Evolutionary conservation across 2,797 vertebrate genomes (phyloP).

Genomic region (Sitta carolinensis): DNA sequence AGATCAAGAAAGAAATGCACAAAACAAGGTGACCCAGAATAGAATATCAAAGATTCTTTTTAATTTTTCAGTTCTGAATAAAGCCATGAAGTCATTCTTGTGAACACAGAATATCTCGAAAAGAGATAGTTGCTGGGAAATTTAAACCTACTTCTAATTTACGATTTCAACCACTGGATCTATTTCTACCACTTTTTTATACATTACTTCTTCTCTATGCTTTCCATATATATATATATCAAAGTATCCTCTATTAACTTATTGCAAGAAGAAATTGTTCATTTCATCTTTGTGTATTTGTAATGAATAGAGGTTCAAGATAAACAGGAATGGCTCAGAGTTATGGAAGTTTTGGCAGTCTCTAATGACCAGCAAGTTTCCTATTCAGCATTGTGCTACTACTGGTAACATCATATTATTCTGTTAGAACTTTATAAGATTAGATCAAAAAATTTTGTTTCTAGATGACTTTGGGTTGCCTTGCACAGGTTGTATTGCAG

Average conservation of each 20-base stretch:
- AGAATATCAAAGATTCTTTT: constrained; percentile 17
- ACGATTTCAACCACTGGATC: not conserved
- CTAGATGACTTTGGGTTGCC: not conserved
- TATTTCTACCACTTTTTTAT: not conserved
- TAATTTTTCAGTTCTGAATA: not conserved
- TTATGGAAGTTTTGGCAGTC: not conserved
- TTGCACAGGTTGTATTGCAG: not conserved
- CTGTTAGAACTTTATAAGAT: not conserved
- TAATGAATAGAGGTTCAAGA: not conserved
- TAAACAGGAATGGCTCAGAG: not conserved
- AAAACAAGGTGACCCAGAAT: constrained; percentile 72
- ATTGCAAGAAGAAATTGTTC: not conserved
- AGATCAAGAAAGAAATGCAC: constrained; percentile 60
- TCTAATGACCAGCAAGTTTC: not conserved
- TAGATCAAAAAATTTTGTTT: not conserved
- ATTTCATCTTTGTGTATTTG: not conserved
- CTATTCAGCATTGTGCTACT: not conserved
- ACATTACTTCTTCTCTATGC: not conserved
- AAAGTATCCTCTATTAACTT: not conserved
- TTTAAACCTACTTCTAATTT: not conserved
- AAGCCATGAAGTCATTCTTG: not conserved
- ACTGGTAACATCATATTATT: not conserved
- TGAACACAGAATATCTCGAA: not conserved
- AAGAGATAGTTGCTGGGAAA: not conserved
- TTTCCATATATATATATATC: rapidly evolving